Percentiles rank a stretch among this genome's conserved stretches.
These are phyloP conservation scores for Phyllostomus discolor DNA, from an alignment of 2,113 vertebrate genomes.

Conservation along the genomic window DNA sequence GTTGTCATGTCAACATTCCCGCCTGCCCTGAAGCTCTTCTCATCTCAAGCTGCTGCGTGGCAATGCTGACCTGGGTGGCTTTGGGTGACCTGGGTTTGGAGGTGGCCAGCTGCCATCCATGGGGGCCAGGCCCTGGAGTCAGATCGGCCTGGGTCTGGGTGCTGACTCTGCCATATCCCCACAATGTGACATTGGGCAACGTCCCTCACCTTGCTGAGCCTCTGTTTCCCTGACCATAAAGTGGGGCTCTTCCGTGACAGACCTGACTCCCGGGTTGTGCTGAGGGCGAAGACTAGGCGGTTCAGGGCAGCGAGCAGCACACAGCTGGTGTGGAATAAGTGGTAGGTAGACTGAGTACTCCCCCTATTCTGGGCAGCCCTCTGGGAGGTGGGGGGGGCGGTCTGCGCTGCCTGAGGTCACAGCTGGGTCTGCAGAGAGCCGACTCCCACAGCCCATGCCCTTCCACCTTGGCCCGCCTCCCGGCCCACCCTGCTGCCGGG, in stretches of 20 bases:
- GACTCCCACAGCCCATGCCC: neutral
- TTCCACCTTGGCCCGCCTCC: neutral
- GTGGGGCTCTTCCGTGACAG: neutral
- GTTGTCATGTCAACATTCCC: neutral
- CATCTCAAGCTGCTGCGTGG: neutral
- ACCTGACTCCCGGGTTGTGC: neutral
- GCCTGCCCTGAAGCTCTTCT: neutral
- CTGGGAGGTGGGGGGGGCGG: rapidly evolving
- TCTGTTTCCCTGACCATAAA: neutral
- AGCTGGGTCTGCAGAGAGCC: neutral
- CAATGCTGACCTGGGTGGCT: neutral
- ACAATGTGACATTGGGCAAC: neutral
- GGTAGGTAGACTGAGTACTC: neutral
- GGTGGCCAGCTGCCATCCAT: neutral
- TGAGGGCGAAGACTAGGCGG: neutral
- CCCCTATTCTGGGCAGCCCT: neutral
- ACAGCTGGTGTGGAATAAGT: neutral
- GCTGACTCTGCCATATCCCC: neutral
- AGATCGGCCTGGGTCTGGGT: neutral
- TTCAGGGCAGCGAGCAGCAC: rapidly evolving
- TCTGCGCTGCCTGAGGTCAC: neutral
- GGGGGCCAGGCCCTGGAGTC: neutral
- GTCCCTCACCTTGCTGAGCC: neutral
- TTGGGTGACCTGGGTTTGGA: neutral
- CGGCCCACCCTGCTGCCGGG: neutral